Percentiles rank a stretch among this genome's conserved stretches.
Evolutionary conservation across 2,113 vertebrate species (phyloP).

Genomic region (Neolamprologus cancellatus): DNA sequence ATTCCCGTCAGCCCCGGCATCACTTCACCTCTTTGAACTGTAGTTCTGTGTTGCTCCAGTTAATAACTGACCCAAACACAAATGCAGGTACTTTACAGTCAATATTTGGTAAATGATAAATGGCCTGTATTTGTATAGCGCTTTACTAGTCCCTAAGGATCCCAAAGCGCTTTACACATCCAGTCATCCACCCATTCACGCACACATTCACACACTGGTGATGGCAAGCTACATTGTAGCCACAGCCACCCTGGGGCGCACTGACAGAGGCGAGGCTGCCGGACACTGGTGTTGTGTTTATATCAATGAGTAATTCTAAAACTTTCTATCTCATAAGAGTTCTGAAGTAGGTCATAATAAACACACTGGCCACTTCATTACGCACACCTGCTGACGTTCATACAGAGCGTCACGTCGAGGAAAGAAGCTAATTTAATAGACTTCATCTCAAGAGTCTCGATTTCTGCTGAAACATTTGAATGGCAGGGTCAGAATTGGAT

Average conservation of each 20-base stretch:
- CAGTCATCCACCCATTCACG: too few species aligned
- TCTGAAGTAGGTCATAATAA: not conserved
- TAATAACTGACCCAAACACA: not conserved
- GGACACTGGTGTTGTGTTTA: not conserved
- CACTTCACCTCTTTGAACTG: not conserved
- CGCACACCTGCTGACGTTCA: accelerated
- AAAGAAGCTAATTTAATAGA: not conserved
- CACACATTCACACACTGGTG: too few species aligned
- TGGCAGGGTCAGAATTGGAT: not conserved
- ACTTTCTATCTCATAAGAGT: not conserved
- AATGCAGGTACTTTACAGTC: not conserved
- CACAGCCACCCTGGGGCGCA: too few species aligned
- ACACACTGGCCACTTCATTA: not conserved
- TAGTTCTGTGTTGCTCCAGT: not conserved
- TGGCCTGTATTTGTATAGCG: too few species aligned
- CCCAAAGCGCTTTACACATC: too few species aligned
- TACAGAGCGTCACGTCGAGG: not conserved
- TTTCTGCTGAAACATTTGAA: not conserved
- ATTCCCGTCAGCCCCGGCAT: not conserved
- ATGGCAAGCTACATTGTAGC: too few species aligned
- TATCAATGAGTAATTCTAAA: not conserved
- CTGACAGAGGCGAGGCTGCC: too few species aligned
- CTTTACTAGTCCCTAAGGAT: too few species aligned
- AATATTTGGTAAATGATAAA: not conserved
- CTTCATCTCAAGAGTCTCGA: not conserved